These are phyloP conservation scores for Tragopan temminckii DNA, from an alignment of 2,797 vertebrate species.

Conservation along the genomic window DNA sequence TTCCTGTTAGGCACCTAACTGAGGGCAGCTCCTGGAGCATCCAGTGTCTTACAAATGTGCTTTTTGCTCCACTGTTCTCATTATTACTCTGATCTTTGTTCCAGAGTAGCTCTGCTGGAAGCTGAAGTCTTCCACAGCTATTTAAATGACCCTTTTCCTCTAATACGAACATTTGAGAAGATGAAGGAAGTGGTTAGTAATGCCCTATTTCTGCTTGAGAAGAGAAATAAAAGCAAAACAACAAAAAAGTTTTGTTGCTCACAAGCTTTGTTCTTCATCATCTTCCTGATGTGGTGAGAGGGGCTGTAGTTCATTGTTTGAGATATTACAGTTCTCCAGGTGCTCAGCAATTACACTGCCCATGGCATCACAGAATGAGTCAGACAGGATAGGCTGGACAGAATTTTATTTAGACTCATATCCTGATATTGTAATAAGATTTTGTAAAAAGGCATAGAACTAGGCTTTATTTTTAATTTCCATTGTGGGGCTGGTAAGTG, in stretches of 20 bases:
- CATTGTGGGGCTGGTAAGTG: neutral
- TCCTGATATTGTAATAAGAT: neutral
- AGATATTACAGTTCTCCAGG: neutral
- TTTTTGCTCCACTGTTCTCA: neutral
- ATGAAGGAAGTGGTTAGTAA: neutral
- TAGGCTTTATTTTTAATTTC: neutral
- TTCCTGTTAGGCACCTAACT: neutral
- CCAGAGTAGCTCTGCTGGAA: neutral
- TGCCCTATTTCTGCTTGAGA: neutral
- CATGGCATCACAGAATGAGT: neutral
- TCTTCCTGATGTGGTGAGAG: neutral
- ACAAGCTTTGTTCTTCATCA: neutral
- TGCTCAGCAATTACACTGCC: neutral
- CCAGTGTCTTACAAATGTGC: neutral
- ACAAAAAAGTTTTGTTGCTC: neutral
- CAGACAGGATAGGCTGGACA: constrained; percentile 18
- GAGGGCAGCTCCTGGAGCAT: neutral
- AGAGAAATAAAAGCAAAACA: neutral
- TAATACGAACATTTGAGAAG: accelerated
- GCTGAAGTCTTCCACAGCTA: neutral
- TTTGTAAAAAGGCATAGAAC: neutral
- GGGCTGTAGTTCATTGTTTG: constrained; percentile 4
- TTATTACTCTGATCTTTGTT: neutral
- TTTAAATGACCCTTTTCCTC: neutral
- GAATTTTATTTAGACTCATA: neutral